Evolutionary conservation across 2,888 invertebrate genomes (phyloP), one percentile per base, ranked within the genome.

Genomic region (Watsonalla cultraria): DNA sequence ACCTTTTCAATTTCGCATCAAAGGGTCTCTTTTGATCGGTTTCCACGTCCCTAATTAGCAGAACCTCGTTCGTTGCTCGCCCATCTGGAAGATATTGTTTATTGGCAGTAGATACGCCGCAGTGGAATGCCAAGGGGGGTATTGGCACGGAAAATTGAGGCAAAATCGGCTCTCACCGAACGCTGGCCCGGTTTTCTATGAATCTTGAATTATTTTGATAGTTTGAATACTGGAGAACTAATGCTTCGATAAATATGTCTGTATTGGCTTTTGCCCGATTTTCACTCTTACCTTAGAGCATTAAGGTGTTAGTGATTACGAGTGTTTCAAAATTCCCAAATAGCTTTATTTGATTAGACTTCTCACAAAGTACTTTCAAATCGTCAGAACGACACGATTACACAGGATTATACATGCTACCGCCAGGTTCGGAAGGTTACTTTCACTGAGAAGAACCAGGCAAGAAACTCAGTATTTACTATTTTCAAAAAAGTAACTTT

Each of bases 51-150:
- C 83, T 90, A 90, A 90, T 90, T 90, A 90, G 86, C 86, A 78
- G 79, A 81, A 80, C 76, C 82, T 79, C 82, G 81, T 78, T 80
- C 80, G 72, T 60, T 62, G 69, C 58, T 71, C 81, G 70, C 67
- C 79, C 84, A 70, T 59, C 76, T 76, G 89, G 87, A 90, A 90
- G 83, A 86, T 84, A 90, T 90, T 90, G 90, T 86, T 89, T 90
- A 90, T 89, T 87, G 88, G 84, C 80, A 84, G 80, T 82, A 84
- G 80, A 84, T 80, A 66, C 74, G 68, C 73, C 76, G 75, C 65
- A 70, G 70, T 67, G 71, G 67, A 70, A 74, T 71, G 70, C 75
- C 73, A 70, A 65, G 68, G 60, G 65, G 71, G 69, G 72, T 75
- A 82, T 65, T 82, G 84, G 86, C 74, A 83, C 74, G 90, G 90